phyloP scores from a whole-genome alignment of 1,140 invertebrate genomes.

The Hyposmocoma kahamanoa region DNA sequence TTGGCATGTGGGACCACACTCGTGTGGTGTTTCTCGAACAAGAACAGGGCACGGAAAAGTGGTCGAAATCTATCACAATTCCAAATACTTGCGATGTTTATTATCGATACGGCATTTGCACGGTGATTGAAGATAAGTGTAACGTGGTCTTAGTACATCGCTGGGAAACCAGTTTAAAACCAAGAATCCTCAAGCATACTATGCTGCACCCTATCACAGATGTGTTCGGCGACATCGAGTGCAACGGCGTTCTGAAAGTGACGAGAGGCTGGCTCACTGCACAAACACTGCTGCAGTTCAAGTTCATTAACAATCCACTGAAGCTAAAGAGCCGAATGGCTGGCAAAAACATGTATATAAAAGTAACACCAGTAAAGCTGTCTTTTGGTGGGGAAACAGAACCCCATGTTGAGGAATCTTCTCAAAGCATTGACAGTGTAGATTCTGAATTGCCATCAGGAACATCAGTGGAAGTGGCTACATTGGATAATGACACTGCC shows the following conservation, averaged over 20 bases:
- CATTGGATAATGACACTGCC: slow-evolving; percentile 71
- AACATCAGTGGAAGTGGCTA: slow-evolving; percentile 76
- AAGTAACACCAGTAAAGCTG: slow-evolving; percentile 87
- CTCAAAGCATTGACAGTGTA: slow-evolving; percentile 74
- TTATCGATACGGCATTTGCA: slow-evolving; percentile 87
- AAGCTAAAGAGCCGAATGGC: slow-evolving; percentile 84
- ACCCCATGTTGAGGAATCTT: slow-evolving; percentile 66
- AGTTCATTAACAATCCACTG: slow-evolving; percentile 89
- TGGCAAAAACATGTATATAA: slow-evolving; percentile 80
- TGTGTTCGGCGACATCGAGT: slow-evolving; percentile 80
- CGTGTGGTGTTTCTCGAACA: slow-evolving; percentile 64
- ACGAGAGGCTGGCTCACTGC: slow-evolving; percentile 91
- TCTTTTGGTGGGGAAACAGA: slow-evolving; percentile 55
- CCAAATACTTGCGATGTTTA: slow-evolving; percentile 79
- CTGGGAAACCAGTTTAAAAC: slow-evolving; percentile 89
- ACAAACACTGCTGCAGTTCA: slow-evolving; percentile 90
- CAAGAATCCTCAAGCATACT: slow-evolving; percentile 72
- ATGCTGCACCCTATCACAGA: slow-evolving; percentile 46
- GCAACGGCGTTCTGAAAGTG: slow-evolving; percentile 76
- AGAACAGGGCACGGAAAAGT: slow-evolving; percentile 59
- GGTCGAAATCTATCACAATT: slow-evolving; percentile 74
- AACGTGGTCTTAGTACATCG: slow-evolving; percentile 80
- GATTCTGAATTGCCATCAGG: slow-evolving; percentile 68
- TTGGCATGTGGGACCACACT: slow-evolving; percentile 69
- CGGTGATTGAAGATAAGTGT: slow-evolving; percentile 72